These are phyloP conservation scores for Alitta virens DNA, from an alignment of 2,888 invertebrate species.

Conservation along the genomic window DNA sequence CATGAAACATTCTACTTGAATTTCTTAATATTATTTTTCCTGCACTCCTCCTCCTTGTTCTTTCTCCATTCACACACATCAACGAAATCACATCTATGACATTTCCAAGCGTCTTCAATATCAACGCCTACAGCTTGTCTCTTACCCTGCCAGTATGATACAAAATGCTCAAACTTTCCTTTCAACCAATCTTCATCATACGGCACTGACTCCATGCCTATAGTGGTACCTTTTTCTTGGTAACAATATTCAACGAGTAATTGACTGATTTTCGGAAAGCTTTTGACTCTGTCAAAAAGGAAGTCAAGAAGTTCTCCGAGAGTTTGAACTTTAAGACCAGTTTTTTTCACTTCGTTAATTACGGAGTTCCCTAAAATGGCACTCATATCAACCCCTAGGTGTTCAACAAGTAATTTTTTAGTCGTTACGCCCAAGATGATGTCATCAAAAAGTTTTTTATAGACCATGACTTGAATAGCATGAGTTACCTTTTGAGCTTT, in stretches of 20 bases:
- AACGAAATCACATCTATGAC: slow-evolving; percentile 45
- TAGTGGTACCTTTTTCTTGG: slow-evolving; percentile 37
- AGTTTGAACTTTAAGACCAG: slow-evolving; percentile 12
- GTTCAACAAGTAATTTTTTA: slow-evolving; percentile 34
- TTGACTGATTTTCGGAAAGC: slow-evolving; percentile 39
- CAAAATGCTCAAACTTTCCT: slow-evolving; percentile 26
- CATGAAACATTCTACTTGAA: no score
- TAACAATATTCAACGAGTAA: slow-evolving; percentile 44
- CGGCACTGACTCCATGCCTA: slow-evolving; percentile 31
- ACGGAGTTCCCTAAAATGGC: slow-evolving; percentile 36
- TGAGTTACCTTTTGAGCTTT: slow-evolving; percentile 40
- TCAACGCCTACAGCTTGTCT: slow-evolving; percentile 44
- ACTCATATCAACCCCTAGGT: slow-evolving; percentile 35
- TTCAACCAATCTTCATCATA: slow-evolving; percentile 36
- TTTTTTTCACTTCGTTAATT: slow-evolving; percentile 23
- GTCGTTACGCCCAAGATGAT: slow-evolving; percentile 39
- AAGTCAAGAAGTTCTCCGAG: slow-evolving; percentile 32
- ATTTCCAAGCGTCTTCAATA: slow-evolving; percentile 54
- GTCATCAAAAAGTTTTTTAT: slow-evolving; percentile 50
- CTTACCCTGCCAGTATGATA: slow-evolving; percentile 43
- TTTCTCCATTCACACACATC: slow-evolving; percentile 48
- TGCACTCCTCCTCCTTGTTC: slow-evolving; percentile 32
- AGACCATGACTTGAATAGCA: slow-evolving; percentile 44
- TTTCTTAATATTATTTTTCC: slow-evolving; percentile 12
- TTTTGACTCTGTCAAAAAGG: slow-evolving; percentile 34